Base-by-base conservation (phyloP, 1,140 invertebrate genomes). In the Portunus trituberculatus region DNA sequence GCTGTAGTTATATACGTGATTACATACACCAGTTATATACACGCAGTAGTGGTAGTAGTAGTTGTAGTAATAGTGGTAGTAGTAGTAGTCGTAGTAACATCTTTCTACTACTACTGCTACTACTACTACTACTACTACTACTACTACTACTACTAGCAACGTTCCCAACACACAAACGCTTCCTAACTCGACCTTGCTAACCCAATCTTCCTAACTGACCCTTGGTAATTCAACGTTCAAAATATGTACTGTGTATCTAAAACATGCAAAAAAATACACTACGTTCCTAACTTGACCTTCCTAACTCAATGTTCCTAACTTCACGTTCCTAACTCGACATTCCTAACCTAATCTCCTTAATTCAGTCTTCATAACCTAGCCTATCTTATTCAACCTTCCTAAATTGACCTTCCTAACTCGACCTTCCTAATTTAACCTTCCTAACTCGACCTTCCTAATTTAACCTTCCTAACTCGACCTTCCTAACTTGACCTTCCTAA, bases 381-480 rank as follows among this genome's bases (percentile, higher is more conserved):
- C 59, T 25, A 76, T 76, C n/a, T n/a, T n/a, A n/a, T n/a, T 16
- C 1, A 0, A 45, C 14, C 25, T 76, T 82, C 45, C 7, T 29
- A 91, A n/a, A 45, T n/a, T 3, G n/a, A 20, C 29, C 67, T 4
- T 46, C 31, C 1, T 10, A 14, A 3, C 84, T 14, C 12, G 20
- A 45, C n/a, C 10, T 3, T 87, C n/a, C 20, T 28, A 4, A 86
- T 90, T 76, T 32, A 20, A 46, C 7, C 20, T 25, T 95, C 12
- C 32, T 12, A 87, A 39, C 29, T 25, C 16, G 14, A 45, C 45
- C 59, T 31, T n/a, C 39, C 94, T 82, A 45, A 97, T 97, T 98
- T 96, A n/a, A 20, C 76, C 76, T 25, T 25, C 76, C 7, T 82
- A 20, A 82, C 76, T 25, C 7, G 4, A 28, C 16, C 1, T 82